A percentile compares a stretch with the other conserved stretches of the same genome.
Conservation (phyloP, 2,888 invertebrate species). For the Herminia tarsipennalis region DNA sequence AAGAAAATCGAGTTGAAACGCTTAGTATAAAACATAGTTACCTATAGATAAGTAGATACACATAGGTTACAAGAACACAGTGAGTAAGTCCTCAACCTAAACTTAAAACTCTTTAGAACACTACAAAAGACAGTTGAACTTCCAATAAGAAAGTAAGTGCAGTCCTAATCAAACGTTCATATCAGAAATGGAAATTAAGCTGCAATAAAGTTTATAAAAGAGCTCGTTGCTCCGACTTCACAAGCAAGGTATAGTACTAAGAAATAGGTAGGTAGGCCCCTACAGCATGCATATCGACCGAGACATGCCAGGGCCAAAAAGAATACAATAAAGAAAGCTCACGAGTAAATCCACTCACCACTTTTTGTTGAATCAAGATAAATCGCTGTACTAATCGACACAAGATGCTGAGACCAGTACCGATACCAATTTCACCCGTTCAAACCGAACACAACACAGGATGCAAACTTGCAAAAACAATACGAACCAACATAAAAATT, state of each 20-base stretch:
- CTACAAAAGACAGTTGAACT: too few species aligned
- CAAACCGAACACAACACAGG: slow-evolving; percentile 45
- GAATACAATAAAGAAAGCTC: slow-evolving; percentile 56
- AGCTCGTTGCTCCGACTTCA: slow-evolving; percentile 15
- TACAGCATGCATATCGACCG: slow-evolving; percentile 26
- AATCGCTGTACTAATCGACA: slow-evolving; percentile 68
- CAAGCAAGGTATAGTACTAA: not conserved
- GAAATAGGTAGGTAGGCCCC: not conserved
- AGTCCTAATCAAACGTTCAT: slow-evolving; percentile 18
- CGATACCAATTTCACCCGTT: slow-evolving; percentile 67
- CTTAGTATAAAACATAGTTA: too few species aligned
- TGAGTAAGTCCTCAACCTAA: too few species aligned
- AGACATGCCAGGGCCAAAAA: slow-evolving; percentile 36
- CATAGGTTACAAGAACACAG: too few species aligned
- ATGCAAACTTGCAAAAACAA: slow-evolving; percentile 43
- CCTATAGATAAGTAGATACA: too few species aligned
- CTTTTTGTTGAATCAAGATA: slow-evolving; percentile 71
- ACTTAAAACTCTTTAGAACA: too few species aligned
- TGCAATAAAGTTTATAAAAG: slow-evolving; percentile 33
- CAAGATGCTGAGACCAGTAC: slow-evolving; percentile 52
- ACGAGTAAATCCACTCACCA: slow-evolving; percentile 59
- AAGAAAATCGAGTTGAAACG: too few species aligned
- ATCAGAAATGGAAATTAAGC: slow-evolving; percentile 39
- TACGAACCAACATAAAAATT: slow-evolving; percentile 20
- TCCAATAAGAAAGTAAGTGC: slow-evolving; percentile 23